A percentile compares a stretch with the other conserved stretches of the same genome.
phyloP scores from a whole-genome alignment of 2,888 invertebrate species.

The Drosophila quinaria region DNA sequence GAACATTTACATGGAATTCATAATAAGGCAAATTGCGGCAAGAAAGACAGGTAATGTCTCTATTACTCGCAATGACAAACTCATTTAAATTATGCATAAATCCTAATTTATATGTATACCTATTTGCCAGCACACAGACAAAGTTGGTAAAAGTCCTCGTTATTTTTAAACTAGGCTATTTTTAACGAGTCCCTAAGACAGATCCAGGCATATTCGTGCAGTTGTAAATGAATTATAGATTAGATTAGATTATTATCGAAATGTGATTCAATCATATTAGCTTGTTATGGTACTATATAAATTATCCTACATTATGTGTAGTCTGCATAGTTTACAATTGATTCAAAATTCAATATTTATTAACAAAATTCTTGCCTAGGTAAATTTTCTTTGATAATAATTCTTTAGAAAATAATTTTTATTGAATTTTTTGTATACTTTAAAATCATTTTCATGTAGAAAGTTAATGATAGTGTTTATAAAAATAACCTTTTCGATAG shows the following conservation, averaged over 20 bases:
- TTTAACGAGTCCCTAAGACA: slow-evolving; percentile 27
- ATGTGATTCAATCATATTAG: too few species aligned
- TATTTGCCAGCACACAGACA: slow-evolving; percentile 38
- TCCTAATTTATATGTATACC: slow-evolving; percentile 18
- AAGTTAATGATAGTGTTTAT: too few species aligned
- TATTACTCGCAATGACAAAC: slow-evolving; percentile 22
- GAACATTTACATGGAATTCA: slow-evolving; percentile 40
- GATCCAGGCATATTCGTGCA: background rate
- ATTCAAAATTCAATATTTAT: background rate
- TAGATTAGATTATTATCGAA: too few species aligned
- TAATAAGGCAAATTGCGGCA: slow-evolving; percentile 36
- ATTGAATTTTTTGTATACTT: too few species aligned
- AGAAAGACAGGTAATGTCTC: slow-evolving; percentile 8
- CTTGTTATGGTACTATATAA: too few species aligned
- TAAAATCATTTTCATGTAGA: too few species aligned
- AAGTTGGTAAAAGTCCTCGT: slow-evolving; percentile 46
- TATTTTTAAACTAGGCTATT: slow-evolving; percentile 60
- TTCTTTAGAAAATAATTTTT: too few species aligned
- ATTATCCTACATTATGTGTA: too few species aligned
- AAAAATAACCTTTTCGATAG: too few species aligned
- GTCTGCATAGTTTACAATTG: background rate
- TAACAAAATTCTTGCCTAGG: too few species aligned
- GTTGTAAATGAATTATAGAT: too few species aligned
- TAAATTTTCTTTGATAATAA: too few species aligned
- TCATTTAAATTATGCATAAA: slow-evolving; percentile 70